Evolutionary conservation across 2,113 vertebrate species (phyloP).

Genomic region (Mastomys natalensis): DNA sequence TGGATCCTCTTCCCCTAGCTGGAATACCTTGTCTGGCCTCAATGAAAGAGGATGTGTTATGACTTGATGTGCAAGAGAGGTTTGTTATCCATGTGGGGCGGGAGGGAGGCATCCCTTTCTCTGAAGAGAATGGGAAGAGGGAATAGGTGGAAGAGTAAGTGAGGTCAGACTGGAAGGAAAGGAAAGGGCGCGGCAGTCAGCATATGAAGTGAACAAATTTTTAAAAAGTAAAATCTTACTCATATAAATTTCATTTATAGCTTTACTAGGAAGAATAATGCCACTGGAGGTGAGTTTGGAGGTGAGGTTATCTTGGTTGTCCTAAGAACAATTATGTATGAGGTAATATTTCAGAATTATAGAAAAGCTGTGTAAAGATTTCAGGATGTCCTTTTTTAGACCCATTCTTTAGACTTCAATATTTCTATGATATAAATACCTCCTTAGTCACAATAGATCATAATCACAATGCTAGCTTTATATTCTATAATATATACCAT

Average conservation of each 20-base stretch:
- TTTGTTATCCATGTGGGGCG: too few species aligned
- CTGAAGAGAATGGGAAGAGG: too few species aligned
- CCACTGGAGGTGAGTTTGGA: not conserved
- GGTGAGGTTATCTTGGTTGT: not conserved
- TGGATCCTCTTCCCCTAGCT: too few species aligned
- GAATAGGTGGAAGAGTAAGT: too few species aligned
- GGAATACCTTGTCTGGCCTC: too few species aligned
- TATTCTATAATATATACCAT: constrained; percentile 46
- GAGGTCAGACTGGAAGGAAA: too few species aligned
- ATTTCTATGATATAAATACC: constrained; percentile 54
- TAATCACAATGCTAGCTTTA: constrained; percentile 46
- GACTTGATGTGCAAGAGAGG: too few species aligned
- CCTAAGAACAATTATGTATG: not conserved
- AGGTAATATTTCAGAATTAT: not conserved
- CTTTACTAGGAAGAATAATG: not conserved
- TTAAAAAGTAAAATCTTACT: not conserved
- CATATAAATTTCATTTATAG: not conserved
- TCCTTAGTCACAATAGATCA: not conserved
- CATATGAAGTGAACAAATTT: not conserved
- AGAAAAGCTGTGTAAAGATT: constrained; percentile 18
- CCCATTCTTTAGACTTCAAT: not conserved
- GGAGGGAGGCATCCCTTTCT: too few species aligned
- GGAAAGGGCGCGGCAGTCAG: too few species aligned
- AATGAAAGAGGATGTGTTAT: too few species aligned
- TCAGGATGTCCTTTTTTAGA: not conserved